Evolutionary conservation across 2,797 vertebrate genomes (phyloP), one percentile per base, ranked within the genome.

Genomic region (Paguma larvata): DNA sequence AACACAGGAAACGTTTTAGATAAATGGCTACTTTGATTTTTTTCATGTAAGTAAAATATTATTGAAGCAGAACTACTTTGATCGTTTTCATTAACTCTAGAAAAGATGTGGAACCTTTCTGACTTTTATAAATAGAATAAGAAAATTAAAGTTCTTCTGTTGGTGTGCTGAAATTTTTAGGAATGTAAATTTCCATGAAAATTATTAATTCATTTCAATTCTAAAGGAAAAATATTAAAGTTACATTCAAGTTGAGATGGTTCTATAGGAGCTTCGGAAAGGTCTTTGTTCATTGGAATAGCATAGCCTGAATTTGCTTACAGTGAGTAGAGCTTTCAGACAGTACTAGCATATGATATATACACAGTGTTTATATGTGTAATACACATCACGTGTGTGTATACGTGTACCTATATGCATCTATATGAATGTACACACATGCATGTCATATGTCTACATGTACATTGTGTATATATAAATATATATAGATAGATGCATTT

Each of bases 71-170:
- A 46, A 38, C n/a, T 51, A 77, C 67, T 87, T 85, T 87, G 65
- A 73, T 95, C 27, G 9, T 92, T 92, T 97, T 86, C 90, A 83
- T 94, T 75, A 96, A 27, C 56, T n/a, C 59, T 78, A 38, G 48
- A 65, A 95, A 80, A 80, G 46, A 88, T 88, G 23, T 82, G 63
- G 59, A 72, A 80, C 21, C 46, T 95, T 91, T 90, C 67, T 75
- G 70, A 75, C 70, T 89, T 87, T 96, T 63, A 32, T 65, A 70
- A 83, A 85, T 68, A 80, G 53, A 89, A 68, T 85, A 72, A 92
- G 62, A 91, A 92, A 93, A 95, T 95, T 78, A 88, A 95, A 95
- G 41, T 93, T 96, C 56, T 89, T 77, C 62, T 96, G 53, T 75
- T 97, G 56, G 63, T 95, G 2, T 96, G 68, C 67, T 97, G 19